A percentile compares a stretch with the other conserved stretches of the same genome.
Conservation (phyloP, 2,797 vertebrate genomes). For the Semaprochilodus insignis region DNA sequence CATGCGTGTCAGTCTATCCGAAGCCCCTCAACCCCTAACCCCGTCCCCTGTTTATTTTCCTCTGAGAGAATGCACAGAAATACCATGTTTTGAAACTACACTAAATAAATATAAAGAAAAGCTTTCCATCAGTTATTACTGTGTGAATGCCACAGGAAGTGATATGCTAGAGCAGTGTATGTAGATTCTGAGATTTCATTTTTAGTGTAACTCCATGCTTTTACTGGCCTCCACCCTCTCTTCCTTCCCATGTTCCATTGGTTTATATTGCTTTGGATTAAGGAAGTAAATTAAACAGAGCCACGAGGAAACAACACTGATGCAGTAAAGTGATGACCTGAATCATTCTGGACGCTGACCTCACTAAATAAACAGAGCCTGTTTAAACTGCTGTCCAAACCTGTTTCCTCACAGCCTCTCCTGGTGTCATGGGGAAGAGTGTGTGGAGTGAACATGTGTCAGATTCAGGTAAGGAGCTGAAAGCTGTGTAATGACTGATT, state of each 20-base stretch:
- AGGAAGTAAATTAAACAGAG: not conserved
- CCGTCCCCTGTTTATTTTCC: too few species aligned
- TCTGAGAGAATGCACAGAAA: too few species aligned
- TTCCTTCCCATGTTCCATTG: not conserved
- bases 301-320: not conserved
- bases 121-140: too few species aligned
- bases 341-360: not conserved
- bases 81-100: too few species aligned
- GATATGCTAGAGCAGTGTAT: not conserved
- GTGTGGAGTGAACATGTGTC: conserved; percentile 76
- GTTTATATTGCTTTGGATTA: not conserved
- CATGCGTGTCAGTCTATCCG: too few species aligned
- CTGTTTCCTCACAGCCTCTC: conserved; percentile 68
- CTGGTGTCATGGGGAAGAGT: conserved; percentile 78
- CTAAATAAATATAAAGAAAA: too few species aligned
- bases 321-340: not conserved
- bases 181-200: not conserved
- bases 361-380: not conserved
- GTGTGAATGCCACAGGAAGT: not conserved
- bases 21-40: too few species aligned
- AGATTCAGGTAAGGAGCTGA: conserved; percentile 67
- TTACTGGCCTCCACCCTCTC: not conserved
- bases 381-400: conserved; percentile 14
- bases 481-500: not conserved
- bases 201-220: not conserved